Base-by-base conservation (phyloP, 2,888 invertebrate genomes). In the Scaptomyza caliginosa region DNA sequence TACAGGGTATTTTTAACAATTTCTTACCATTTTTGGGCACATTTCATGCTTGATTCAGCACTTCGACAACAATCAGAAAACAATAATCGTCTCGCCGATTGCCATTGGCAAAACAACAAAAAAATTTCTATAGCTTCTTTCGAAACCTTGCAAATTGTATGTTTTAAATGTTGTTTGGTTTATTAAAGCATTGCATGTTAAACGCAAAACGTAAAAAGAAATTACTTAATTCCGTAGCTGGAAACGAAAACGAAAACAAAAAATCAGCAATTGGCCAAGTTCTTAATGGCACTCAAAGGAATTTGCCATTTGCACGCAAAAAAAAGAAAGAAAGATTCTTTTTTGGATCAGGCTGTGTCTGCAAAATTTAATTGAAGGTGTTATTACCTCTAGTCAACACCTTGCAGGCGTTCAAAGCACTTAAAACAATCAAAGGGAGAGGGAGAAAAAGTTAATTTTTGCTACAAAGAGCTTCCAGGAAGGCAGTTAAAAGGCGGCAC, bases 361-460 rank as follows among this genome's bases (percentile, higher is more conserved):
- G 81, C 40, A 77, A 86, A 81, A 79, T 84, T 84, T 86, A 86
- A 86, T 84, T 84, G n/a, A 84, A 79, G 82, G 79, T 72, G 70
- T 81, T 68, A 77, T 78, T 84, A 77, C 77, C 71, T 66, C 62
- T 77, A 79, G 77, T 84, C 84, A 84, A 84, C 84, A 86, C 84
- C 84, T 84, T 72, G 65, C 67, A 76, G 80, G 77, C 84, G 80
- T 84, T 58, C 65, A 39, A 45, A 45, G 26, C 52, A 39, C 32
- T 23, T 34, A 42, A 16, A 23, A 1, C 16, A 16, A n/a, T 8
- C 28, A 28, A 26, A 34, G 3, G 4, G 6, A 10, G 2, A 23
- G 10, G 23, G 13, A 45, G 4, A 34, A 46, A 34, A 73, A 76
- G 78, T 74, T 83, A 72, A 84, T 78, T 80, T 74, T 34, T 32